A percentile compares a stretch with the other conserved stretches of the same genome.
Evolutionary conservation across 2,888 invertebrate species (phyloP).

Genomic region (Ichneumon xanthorius): DNA sequence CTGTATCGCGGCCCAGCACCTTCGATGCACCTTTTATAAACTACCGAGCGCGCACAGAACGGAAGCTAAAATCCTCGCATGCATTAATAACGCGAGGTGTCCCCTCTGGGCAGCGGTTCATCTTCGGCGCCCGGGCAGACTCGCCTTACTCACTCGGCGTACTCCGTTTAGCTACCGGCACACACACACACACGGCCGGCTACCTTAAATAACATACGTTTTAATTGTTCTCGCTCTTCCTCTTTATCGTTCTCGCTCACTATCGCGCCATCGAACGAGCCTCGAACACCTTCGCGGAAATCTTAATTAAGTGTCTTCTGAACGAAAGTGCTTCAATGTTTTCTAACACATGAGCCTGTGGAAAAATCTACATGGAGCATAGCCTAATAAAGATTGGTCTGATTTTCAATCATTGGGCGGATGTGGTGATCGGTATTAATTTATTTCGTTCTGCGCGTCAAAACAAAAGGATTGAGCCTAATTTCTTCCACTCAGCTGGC

Average conservation of each 20-base stretch:
- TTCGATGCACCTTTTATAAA: slow-evolving; percentile 53
- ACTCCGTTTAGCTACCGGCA: slow-evolving; percentile 72
- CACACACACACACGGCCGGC: slow-evolving; percentile 55
- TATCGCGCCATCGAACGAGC: not conserved
- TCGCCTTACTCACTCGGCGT: slow-evolving; percentile 26
- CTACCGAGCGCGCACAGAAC: slow-evolving; percentile 70
- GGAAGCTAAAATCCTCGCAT: slow-evolving; percentile 83
- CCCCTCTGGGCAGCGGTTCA: slow-evolving; percentile 84
- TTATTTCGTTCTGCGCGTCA: not conserved
- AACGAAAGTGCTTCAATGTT: not conserved
- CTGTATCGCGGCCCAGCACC: slow-evolving; percentile 27
- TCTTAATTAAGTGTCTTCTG: slow-evolving; percentile 32
- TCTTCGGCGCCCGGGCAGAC: slow-evolving; percentile 76
- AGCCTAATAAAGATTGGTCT: not conserved
- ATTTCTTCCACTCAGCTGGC: not conserved
- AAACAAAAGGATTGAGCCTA: not conserved
- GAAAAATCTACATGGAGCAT: not conserved
- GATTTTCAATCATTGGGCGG: not conserved
- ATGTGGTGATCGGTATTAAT: not conserved
- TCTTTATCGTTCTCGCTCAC: not conserved
- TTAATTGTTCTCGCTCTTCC: slow-evolving; percentile 72
- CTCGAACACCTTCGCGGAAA: slow-evolving; percentile 6
- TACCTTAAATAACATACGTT: slow-evolving; percentile 71
- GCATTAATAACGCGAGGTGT: slow-evolving; percentile 84
- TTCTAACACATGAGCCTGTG: not conserved